Percentiles rank a stretch among this genome's conserved stretches.
phyloP scores from a whole-genome alignment of 2,113 vertebrate species.

The Phaetusa simplex region DNA sequence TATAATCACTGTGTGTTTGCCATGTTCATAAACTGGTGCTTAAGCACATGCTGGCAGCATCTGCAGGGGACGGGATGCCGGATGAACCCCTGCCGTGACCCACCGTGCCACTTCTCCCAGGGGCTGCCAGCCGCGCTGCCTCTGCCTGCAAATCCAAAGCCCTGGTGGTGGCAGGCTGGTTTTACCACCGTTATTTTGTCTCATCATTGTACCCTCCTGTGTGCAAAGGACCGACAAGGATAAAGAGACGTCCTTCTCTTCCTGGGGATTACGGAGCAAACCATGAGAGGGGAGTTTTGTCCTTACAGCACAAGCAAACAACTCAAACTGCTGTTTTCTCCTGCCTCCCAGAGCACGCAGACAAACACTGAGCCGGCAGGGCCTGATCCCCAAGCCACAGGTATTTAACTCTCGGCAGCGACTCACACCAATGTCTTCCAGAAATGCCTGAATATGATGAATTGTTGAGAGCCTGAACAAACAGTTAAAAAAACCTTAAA shows the following conservation, averaged over 20 bases:
- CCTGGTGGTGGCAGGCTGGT: neutral
- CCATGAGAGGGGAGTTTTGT: neutral
- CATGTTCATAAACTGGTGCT: neutral
- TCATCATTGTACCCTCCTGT: neutral
- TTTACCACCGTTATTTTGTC: neutral
- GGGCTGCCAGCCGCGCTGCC: neutral
- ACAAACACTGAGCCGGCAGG: neutral
- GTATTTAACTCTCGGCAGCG: neutral
- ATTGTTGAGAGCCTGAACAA: neutral
- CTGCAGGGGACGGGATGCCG: neutral
- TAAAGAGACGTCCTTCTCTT: neutral
- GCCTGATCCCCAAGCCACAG: neutral
- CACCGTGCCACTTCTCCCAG: neutral
- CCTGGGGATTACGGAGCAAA: neutral
- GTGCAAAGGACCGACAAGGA: neutral
- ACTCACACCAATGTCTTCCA: rapidly evolving
- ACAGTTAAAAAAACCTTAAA: neutral
- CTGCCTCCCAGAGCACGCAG: neutral
- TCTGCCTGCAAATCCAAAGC: neutral
- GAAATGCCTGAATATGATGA: neutral
- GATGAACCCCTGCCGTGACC: neutral
- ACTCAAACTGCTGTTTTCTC: neutral
- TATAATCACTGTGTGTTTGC: neutral
- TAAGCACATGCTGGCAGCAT: rapidly evolving
- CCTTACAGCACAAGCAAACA: neutral